Conservation (phyloP, 1,140 invertebrate genomes). For the Aphelenchoides fujianensis region DNA sequence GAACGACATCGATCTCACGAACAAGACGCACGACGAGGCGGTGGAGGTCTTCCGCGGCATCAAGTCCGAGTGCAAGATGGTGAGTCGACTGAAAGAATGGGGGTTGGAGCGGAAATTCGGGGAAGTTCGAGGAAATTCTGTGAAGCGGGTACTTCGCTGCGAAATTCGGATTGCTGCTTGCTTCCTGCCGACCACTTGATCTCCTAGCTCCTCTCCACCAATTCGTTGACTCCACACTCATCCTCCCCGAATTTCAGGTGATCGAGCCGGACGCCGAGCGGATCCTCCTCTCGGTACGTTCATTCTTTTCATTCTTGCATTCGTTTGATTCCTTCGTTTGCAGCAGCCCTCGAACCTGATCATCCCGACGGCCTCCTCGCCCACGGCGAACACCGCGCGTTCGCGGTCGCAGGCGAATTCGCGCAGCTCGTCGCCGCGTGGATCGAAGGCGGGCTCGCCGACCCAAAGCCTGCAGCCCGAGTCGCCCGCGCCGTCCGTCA, state of each 20-base stretch:
- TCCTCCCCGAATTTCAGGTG: too few relatives aligned
- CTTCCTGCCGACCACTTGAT: too few relatives aligned
- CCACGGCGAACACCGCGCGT: neutral
- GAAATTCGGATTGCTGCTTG: too few relatives aligned
- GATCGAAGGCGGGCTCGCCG: neutral
- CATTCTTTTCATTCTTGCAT: neutral
- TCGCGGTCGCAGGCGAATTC: neutral
- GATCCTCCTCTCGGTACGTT: slow-evolving; percentile 29
- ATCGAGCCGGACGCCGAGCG: slow-evolving; percentile 31
- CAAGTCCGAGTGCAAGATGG: slow-evolving; percentile 14
- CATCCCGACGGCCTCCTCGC: neutral
- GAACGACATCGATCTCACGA: slow-evolving; percentile 35
- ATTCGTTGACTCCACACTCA: too few relatives aligned
- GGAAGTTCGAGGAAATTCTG: too few relatives aligned
- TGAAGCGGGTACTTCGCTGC: too few relatives aligned
- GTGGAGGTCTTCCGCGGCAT: slow-evolving; percentile 43
- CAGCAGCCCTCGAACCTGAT: slow-evolving; percentile 22
- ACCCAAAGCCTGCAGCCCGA: neutral
- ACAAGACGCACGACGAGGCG: slow-evolving; percentile 46
- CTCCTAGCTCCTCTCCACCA: too few relatives aligned
- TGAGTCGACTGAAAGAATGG: too few relatives aligned
- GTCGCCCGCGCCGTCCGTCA: slow-evolving; percentile 4
- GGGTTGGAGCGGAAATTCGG: too few relatives aligned
- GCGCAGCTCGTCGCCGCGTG: neutral
- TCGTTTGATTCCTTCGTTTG: neutral